These are phyloP conservation scores for Paratilapia polleni DNA, from an alignment of 2,113 vertebrate species.

Conservation along the genomic window DNA sequence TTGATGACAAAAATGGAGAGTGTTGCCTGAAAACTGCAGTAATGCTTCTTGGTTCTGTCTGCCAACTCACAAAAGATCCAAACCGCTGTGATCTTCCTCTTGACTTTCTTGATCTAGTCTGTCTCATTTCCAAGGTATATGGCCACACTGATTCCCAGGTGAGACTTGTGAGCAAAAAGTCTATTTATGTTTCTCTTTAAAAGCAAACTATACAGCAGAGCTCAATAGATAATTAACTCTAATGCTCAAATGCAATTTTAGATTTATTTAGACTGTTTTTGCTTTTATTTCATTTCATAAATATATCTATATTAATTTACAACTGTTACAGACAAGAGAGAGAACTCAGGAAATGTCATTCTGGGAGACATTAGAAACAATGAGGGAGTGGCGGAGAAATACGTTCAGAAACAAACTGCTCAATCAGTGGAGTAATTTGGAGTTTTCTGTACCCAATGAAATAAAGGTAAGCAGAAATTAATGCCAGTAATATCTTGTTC, in stretches of 20 bases:
- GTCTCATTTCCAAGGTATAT: slow-evolving; percentile 16
- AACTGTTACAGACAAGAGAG: not conserved
- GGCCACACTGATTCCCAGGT: slow-evolving; percentile 21
- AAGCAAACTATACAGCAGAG: not conserved
- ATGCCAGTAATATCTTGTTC: not conserved
- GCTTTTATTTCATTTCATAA: no score
- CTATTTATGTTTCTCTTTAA: not conserved
- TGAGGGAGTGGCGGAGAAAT: slow-evolving; percentile 15
- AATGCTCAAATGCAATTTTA: not conserved
- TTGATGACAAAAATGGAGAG: slow-evolving; percentile 32
- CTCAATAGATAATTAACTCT: not conserved
- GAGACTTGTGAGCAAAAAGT: no score
- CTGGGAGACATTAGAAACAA: not conserved
- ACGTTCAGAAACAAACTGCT: slow-evolving; percentile 27
- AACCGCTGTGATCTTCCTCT: not conserved
- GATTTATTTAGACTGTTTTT: not conserved
- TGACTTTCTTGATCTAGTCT: slow-evolving; percentile 14
- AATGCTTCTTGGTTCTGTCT: slow-evolving; percentile 24
- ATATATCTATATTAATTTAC: not conserved
- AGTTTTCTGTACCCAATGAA: not conserved
- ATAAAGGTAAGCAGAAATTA: slow-evolving; percentile 22
- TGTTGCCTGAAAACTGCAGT: slow-evolving; percentile 45
- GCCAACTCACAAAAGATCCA: not conserved
- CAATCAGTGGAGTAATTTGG: accelerated
- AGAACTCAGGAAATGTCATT: not conserved